These are phyloP conservation scores for Antrozous pallidus DNA, from an alignment of 2,797 vertebrate species.

Conservation along the genomic window DNA sequence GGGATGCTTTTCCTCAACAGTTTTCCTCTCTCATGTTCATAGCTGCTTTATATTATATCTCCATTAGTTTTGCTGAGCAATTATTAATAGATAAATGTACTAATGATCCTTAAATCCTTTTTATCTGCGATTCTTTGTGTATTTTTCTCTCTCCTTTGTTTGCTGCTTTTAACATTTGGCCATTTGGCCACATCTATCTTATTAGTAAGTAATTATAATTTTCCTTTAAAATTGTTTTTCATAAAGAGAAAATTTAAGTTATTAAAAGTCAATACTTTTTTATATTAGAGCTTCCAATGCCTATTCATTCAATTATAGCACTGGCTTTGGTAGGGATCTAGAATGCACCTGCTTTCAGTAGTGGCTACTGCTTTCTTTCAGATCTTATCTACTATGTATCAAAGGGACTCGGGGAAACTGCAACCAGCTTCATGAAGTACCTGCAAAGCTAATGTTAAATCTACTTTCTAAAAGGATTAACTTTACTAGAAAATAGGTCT, in stretches of 20 bases:
- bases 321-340: background rate
- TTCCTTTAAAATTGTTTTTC: background rate
- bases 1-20: background rate
- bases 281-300: background rate
- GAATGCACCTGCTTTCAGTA: background rate
- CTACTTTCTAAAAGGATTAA: background rate
- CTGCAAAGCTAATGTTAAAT: background rate
- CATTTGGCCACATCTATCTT: background rate
- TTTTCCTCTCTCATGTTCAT: background rate
- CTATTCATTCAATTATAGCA: background rate
- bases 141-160: slow-evolving; percentile 2
- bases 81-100: background rate
- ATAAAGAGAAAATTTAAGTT: background rate
- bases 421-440: background rate
- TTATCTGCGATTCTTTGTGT: background rate
- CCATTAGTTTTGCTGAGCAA: background rate
- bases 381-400: background rate
- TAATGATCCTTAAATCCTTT: background rate
- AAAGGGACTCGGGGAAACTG: background rate
- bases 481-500: background rate
- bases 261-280: background rate
- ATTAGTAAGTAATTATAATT: background rate
- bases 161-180: background rate
- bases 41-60: slow-evolving; percentile 8
- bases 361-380: background rate